Base-by-base conservation (phyloP, 1,140 invertebrate species). In the Nixonia krombeini region DNA sequence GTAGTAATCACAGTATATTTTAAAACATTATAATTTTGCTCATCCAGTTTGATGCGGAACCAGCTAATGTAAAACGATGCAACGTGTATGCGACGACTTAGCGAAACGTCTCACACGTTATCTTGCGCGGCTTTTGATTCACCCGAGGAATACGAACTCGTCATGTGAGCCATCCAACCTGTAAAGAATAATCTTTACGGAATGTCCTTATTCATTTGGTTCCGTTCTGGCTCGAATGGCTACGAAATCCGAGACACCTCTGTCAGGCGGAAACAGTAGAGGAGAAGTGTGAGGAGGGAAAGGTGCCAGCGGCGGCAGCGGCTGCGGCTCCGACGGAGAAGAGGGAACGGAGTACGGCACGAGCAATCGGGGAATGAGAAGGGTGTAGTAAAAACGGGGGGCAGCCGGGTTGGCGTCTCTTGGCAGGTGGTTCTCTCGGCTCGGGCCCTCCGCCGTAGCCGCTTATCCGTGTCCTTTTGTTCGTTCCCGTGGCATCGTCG, bases 351-450 rank as follows among this genome's bases (percentile, higher is more conserved):
- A n/a, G n/a, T n/a, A n/a, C n/a, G 16, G 35, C 21, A 16, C 21
- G 21, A 41, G 16, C n/a, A n/a, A n/a, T n/a, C 29, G 29, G 29
- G n/a, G 8, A 31, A 12, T 12, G 4, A 31, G 12, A 12, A 5
- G 29, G 29, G 29, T n/a, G 29, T 31, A n/a, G 29, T 9, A 12
- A 4, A n/a, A n/a, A n/a, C 12, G 12, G 12, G 29, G n/a, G n/a
- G n/a, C n/a, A n/a, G n/a, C n/a, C n/a, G n/a, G n/a, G n/a, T n/a
- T n/a, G 6, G 10, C 38, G 18, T 41, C 38, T 41, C n/a, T 18
- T 23, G 41, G 21, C 41, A 44, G 41, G 26, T 44, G 41, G 41
- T n/a, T n/a, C n/a, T n/a, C n/a, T 42, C 21, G 16, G 15, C 40
- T 25, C 16, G 2, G 40, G 40, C 16, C 12, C 4, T 25, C 5